Evolutionary conservation across 2,797 vertebrate species (phyloP).

Genomic region (Odontamblyopus lacepedii): DNA sequence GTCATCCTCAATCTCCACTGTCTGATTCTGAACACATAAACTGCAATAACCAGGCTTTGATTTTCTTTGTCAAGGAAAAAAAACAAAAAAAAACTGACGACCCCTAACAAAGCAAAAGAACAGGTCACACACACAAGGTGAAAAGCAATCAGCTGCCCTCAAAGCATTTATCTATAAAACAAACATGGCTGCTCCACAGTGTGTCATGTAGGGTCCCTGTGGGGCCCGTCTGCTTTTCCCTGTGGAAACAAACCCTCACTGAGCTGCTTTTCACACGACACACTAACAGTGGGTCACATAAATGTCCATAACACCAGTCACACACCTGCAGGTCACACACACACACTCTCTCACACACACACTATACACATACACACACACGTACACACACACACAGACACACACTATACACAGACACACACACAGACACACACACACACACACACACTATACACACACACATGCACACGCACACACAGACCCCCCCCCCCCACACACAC

Average conservation of each 20-base stretch:
- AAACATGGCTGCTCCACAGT: slow-evolving; percentile 20
- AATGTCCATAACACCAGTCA: slow-evolving; percentile 38
- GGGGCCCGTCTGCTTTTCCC: slow-evolving; percentile 40
- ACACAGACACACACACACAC: too few relatives aligned
- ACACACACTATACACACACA: background rate
- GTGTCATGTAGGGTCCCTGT: slow-evolving; percentile 23
- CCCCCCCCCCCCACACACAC: too few relatives aligned
- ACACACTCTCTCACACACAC: too few relatives aligned
- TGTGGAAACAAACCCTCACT: slow-evolving; percentile 39
- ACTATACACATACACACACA: too few relatives aligned
- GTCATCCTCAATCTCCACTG: background rate
- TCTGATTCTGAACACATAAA: slow-evolving; percentile 4
- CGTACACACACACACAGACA: too few relatives aligned
- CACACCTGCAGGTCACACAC: slow-evolving; percentile 12
- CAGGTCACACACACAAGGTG: slow-evolving; percentile 16
- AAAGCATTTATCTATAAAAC: slow-evolving; percentile 28
- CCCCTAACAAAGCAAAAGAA: slow-evolving; percentile 1
- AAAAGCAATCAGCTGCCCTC: slow-evolving; percentile 23
- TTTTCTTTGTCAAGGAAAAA: slow-evolving; percentile 1
- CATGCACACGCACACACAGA: too few relatives aligned
- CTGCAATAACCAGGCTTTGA: background rate
- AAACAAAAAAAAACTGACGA: background rate
- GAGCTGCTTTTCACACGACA: slow-evolving; percentile 41
- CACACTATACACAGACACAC: too few relatives aligned
- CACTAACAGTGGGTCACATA: slow-evolving; percentile 45